Evolutionary conservation across 2,797 vertebrate species (phyloP).

Genomic region (Micrastur ruficollis): DNA sequence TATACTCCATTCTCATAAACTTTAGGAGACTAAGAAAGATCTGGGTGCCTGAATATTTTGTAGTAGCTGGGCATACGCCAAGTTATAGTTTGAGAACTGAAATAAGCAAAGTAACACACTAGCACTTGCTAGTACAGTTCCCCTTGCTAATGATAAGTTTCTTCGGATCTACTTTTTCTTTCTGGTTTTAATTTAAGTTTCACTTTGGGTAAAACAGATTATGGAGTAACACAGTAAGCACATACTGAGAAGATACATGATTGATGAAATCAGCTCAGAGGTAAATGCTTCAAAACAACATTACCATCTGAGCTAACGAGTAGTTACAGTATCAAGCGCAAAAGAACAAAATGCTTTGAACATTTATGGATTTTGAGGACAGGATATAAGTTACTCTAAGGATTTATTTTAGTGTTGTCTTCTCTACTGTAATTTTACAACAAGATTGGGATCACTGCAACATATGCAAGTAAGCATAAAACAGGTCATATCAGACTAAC

Average conservation of each 20-base stretch:
- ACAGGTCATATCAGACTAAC: neutral
- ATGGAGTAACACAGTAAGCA: neutral
- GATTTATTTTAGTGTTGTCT: neutral
- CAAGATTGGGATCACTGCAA: neutral
- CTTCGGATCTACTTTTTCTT: neutral
- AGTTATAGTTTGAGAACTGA: neutral
- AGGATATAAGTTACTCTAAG: neutral
- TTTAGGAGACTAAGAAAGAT: neutral
- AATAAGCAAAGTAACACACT: neutral
- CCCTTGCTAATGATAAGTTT: neutral
- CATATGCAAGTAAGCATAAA: neutral
- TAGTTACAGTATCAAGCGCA: neutral
- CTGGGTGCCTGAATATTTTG: neutral
- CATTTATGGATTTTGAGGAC: neutral
- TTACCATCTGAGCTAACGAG: neutral
- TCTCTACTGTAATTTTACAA: neutral
- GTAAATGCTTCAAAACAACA: neutral
- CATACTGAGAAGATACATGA: neutral
- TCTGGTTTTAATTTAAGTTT: neutral
- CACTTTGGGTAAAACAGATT: neutral
- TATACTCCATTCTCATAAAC: neutral
- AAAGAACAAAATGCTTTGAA: neutral
- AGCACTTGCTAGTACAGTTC: neutral
- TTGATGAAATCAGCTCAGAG: neutral
- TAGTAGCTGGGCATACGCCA: neutral